phyloP scores from a whole-genome alignment of 2,797 vertebrate genomes.

The Rallus crepitans region DNA sequence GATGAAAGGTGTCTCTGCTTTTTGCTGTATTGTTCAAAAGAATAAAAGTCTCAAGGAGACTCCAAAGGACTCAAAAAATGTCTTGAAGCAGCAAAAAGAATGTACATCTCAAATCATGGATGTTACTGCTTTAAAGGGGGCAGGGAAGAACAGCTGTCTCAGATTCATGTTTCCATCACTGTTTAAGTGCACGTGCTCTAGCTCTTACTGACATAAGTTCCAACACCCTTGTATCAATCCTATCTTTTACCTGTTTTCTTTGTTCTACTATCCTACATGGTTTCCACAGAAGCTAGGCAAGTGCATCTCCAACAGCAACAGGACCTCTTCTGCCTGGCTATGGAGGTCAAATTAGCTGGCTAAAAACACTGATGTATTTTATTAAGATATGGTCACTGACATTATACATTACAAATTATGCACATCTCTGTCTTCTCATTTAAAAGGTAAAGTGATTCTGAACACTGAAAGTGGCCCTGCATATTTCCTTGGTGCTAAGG shows the following conservation, averaged over 20 bases:
- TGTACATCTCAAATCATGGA: neutral
- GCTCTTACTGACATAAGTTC: neutral
- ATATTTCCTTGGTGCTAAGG: neutral
- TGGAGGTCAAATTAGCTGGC: neutral
- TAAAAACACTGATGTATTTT: neutral
- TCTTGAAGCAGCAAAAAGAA: neutral
- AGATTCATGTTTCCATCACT: neutral
- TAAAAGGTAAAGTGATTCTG: neutral
- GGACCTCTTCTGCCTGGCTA: neutral
- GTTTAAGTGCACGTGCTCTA: neutral
- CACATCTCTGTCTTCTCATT: neutral
- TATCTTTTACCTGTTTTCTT: neutral
- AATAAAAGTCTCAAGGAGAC: neutral
- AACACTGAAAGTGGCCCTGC: neutral
- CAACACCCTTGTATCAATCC: neutral
- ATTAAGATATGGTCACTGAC: neutral
- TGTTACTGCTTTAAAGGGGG: neutral
- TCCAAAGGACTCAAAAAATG: neutral
- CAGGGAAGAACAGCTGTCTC: neutral
- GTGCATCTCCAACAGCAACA: neutral
- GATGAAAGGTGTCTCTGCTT: neutral
- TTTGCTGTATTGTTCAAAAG: neutral
- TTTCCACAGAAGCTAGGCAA: neutral
- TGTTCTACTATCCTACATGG: neutral
- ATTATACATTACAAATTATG: neutral